These are phyloP conservation scores for Heliconius congener DNA, from an alignment of 1,140 invertebrate genomes.

Conservation along the genomic window DNA sequence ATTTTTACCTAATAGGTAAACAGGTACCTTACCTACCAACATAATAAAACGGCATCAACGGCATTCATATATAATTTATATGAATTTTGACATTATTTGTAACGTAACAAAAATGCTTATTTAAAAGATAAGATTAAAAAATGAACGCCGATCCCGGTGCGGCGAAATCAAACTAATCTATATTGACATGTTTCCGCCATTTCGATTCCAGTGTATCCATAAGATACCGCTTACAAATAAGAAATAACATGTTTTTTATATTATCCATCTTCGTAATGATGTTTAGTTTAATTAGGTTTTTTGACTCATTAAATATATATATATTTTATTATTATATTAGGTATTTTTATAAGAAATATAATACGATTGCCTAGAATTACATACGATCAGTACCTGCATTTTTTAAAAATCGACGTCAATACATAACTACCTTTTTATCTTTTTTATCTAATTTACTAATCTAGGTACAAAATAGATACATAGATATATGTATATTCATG, in stretches of 20 bases:
- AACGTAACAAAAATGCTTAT: conserved; percentile 39
- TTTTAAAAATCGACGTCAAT: too few relatives aligned
- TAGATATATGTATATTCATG: background rate
- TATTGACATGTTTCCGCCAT: conserved; percentile 78
- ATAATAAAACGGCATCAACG: background rate
- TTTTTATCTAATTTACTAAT: background rate
- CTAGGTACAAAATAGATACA: background rate
- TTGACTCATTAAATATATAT: conserved; percentile 20
- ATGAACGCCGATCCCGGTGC: conserved; percentile 47
- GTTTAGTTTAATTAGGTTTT: background rate
- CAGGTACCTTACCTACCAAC: too few relatives aligned
- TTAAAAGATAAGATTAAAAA: conserved; percentile 46
- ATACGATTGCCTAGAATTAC: too few relatives aligned
- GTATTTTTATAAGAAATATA: too few relatives aligned
- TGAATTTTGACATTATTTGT: conserved; percentile 28
- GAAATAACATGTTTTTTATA: conserved; percentile 54
- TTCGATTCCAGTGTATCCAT: conserved; percentile 69
- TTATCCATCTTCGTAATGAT: conserved; percentile 44
- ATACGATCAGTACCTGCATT: too few relatives aligned
- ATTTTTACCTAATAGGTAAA: background rate
- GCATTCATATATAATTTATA: background rate
- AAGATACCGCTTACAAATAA: conserved; percentile 59
- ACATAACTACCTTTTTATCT: too few relatives aligned
- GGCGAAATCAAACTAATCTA: conserved; percentile 61
- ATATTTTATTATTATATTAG: conserved; percentile 17